Evolutionary conservation across 2,797 vertebrate genomes (phyloP), one percentile per base, ranked within the genome.

Genomic region (Crocodylus rhombifer): DNA sequence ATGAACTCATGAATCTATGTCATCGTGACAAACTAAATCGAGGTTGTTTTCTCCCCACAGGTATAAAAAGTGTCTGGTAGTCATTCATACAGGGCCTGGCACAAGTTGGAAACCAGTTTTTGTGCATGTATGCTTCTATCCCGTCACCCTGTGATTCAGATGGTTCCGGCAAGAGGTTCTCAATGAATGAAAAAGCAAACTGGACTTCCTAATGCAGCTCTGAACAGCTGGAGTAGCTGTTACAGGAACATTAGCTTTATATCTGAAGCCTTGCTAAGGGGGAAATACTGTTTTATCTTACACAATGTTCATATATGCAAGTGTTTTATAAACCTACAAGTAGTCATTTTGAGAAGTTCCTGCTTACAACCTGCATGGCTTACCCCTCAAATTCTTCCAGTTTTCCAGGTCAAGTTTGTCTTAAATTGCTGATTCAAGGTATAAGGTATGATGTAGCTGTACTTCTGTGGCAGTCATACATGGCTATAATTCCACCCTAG

Each of bases 11-110:
- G 91, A 90, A 80, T 73, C 65, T 20, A 63, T 1, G 6, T 80
- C 87, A 92, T 89, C 76, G 84, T 75, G 62, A 91, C 62, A 94
- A 93, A 81, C 76, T 85, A 91, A 62, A 25, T 89, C 85, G 61
- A 95, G 55, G 77, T 11, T 33, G 64, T 73, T 86, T 76, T 6
- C 61, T 84, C 60, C 42, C 42, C 42, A 51, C 18, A 62, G 76
- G 62, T 82, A 89, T 78, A 93, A 95, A 14, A 1, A 92, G 89
- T 80, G 6, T 23, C 26, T 96, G 88, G 80, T 93, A 92, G 12
- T 79, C 73, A 30, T 69, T 36, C 20, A 57, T 11, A 80, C 51
- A 83, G 82, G 62, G 15, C 58, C 60, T 63, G 7, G 81, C 69
- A 82, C 14, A 36, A 23, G 17, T 1, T 61, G 4, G 78, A 83